Evolutionary conservation across 1,140 invertebrate species (phyloP), one percentile per base, ranked within the genome.

Genomic region (Solen grandis): DNA sequence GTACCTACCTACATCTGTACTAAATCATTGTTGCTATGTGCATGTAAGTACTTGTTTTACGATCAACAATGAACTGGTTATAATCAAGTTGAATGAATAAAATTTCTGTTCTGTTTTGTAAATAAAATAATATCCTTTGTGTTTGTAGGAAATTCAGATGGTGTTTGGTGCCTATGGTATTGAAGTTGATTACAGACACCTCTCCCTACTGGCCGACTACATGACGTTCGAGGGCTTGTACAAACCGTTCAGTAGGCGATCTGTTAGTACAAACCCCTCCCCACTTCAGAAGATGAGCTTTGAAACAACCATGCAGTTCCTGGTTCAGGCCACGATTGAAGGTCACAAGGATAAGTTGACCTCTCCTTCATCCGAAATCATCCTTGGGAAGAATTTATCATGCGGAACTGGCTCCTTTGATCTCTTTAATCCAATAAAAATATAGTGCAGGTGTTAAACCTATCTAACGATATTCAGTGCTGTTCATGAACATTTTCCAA

Each of bases 261-360:
- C 97, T 5, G 97, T 99, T 94, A 95, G 96, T 85, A 94, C 94
- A 29, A 96, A 95, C 50, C 93, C 96, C 0, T 99, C 98, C 3
- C 97, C 98, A 0, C 92, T 99, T 1, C 99, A 99, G 90, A 98
- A 99, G 93, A 99, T 99, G 96, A 98, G 96, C 2, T 99, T 99
- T 88, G 99, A 99, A 92, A 97, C 97, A 0, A 96, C 97, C 0
- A 92, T 97, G 29, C 94, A 94, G 84, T 99, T 99, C 89, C 93
- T 99, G 62, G 96, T 96, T 86, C 95, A 94, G 74, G 96, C 99
- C 0, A 94, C 96, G 14, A 90, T 97, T 8, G 82, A 90, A 81
- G 94, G 94, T 92, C 90, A 94, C 83, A 83, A 91, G 50, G 98
- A 99, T 92, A 93, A 94, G 81, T 92, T 99, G 29, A 92, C 94